phyloP scores from a whole-genome alignment of 1,140 invertebrate genomes.

The Radopholus similis region DNA sequence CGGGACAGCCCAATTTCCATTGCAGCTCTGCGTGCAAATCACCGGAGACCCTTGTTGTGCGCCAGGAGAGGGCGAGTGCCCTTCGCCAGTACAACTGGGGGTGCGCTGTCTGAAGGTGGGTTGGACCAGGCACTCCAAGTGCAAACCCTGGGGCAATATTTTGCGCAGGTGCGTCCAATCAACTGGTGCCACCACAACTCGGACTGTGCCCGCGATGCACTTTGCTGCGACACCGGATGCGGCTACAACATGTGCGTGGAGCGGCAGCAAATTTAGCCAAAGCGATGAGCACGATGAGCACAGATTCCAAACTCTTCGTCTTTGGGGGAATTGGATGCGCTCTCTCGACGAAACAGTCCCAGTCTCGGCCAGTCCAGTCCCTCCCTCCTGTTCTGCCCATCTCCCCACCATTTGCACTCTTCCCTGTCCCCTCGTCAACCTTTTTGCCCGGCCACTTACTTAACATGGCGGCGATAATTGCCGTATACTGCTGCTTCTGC shows the following conservation, averaged over 20 bases:
- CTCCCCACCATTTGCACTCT: too few species aligned
- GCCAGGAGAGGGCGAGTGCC: slow-evolving; percentile 6
- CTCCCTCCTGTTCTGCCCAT: too few species aligned
- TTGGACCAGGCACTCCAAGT: neutral
- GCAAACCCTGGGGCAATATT: neutral
- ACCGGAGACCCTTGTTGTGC: slow-evolving; percentile 16
- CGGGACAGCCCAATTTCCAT: neutral
- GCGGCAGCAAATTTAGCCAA: slow-evolving; percentile 7
- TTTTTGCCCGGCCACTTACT: too few species aligned
- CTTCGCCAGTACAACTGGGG: slow-evolving; percentile 4
- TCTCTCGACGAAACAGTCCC: too few species aligned
- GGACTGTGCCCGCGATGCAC: slow-evolving; percentile 4
- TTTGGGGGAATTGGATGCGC: too few species aligned
- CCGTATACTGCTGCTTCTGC: too few species aligned
- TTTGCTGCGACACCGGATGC: slow-evolving; percentile 17
- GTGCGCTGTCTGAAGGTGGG: slow-evolving; percentile 1
- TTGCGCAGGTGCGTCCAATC: slow-evolving; percentile 1
- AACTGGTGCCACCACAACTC: slow-evolving; percentile 19
- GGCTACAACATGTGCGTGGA: slow-evolving; percentile 23
- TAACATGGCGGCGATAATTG: too few species aligned
- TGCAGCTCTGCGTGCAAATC: slow-evolving; percentile 14
- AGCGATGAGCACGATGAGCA: slow-evolving; percentile 62
- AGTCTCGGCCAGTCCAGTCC: too few species aligned
- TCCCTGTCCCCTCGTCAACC: too few species aligned
- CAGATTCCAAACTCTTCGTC: too few species aligned